Evolutionary conservation across 2,113 vertebrate genomes (phyloP).

Genomic region (Himantopus leucocephalus): DNA sequence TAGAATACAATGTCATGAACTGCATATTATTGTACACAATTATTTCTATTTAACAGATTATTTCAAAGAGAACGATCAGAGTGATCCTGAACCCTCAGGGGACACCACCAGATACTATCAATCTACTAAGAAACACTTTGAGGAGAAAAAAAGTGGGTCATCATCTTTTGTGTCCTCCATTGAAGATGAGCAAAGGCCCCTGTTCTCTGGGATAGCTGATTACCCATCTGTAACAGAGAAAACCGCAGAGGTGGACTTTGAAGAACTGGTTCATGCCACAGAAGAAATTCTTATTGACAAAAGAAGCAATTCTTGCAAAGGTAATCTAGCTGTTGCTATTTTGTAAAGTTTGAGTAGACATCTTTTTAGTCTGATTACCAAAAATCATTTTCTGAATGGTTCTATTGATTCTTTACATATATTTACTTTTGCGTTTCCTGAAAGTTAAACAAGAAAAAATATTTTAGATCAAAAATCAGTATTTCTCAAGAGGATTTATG

Average conservation of each 20-base stretch:
- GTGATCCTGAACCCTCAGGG: conserved; percentile 67
- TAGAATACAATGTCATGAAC: background rate
- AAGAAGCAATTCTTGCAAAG: conserved; percentile 81
- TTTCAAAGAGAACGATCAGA: conserved; percentile 69
- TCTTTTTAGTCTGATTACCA: background rate
- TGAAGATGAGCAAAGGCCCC: conserved; percentile 86
- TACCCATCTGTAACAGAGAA: conserved; percentile 78
- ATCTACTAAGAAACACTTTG: conserved; percentile 81
- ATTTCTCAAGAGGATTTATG: background rate
- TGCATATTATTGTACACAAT: conserved; percentile 28
- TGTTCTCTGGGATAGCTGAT: conserved; percentile 80
- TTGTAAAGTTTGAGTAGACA: background rate
- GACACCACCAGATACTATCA: conserved; percentile 72
- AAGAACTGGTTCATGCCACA: conserved; percentile 66
- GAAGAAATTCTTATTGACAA: conserved; percentile 75
- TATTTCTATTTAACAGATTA: conserved; percentile 69
- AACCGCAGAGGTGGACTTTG: conserved; percentile 71
- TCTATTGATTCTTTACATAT: background rate
- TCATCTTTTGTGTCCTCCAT: conserved; percentile 79
- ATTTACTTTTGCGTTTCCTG: background rate
- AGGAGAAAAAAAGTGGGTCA: conserved; percentile 80
- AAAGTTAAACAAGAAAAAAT: background rate
- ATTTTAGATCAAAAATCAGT: background rate
- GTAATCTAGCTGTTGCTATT: conserved; percentile 62
- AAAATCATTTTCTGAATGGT: background rate